Conservation (phyloP, 2,888 invertebrate genomes). For the Drosophila sordidula region DNA sequence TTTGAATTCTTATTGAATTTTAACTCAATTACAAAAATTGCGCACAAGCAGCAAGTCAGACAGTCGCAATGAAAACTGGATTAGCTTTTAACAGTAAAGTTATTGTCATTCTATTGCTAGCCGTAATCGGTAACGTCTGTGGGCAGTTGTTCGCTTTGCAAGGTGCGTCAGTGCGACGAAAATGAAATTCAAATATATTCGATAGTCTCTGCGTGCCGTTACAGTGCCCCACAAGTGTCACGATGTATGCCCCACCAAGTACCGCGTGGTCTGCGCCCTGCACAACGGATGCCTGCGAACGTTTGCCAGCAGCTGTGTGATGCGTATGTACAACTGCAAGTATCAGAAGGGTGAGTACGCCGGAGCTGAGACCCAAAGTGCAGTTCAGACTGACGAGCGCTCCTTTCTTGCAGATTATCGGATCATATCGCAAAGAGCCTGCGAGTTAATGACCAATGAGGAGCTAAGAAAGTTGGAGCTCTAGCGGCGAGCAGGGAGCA, state of each 20-base stretch:
- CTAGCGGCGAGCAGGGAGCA: conserved; percentile 13
- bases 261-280: conserved; percentile 66
- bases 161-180: conserved; percentile 29
- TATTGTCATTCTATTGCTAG: conserved; percentile 26
- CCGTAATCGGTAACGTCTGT: conserved; percentile 8
- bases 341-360: conserved; percentile 57
- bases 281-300: conserved; percentile 60
- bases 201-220: background rate
- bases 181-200: background rate
- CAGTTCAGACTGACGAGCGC: background rate
- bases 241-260: conserved; percentile 63
- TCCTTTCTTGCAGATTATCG: conserved; percentile 48
- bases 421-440: conserved; percentile 60
- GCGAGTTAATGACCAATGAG: conserved; percentile 60
- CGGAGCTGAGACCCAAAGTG: background rate
- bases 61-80: conserved; percentile 40
- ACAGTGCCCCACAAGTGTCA: conserved; percentile 59
- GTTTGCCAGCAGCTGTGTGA: conserved; percentile 63
- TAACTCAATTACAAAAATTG: conserved; percentile 39
- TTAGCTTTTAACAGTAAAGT: conserved; percentile 22
- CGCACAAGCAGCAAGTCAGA: conserved; percentile 9
- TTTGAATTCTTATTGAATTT: conserved; percentile 19
- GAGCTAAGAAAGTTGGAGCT: conserved; percentile 54
- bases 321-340: conserved; percentile 71
- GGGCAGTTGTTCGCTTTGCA: conserved; percentile 37